Evolutionary conservation across 2,797 vertebrate species (phyloP).

Genomic region (Tragopan temminckii): DNA sequence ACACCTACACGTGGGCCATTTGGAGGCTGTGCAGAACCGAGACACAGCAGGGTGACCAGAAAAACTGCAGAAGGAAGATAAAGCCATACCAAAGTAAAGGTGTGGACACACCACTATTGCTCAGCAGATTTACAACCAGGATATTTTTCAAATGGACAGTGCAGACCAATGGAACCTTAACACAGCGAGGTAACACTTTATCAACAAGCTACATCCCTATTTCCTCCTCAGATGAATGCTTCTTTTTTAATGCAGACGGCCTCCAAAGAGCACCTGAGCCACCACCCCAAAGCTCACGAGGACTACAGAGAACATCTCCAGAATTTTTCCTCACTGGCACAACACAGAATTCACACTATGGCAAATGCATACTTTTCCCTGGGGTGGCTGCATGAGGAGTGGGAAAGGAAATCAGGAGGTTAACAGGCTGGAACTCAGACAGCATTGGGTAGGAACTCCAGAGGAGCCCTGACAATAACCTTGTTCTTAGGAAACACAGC

Average conservation of each 20-base stretch:
- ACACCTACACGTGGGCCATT: neutral
- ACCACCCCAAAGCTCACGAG: neutral
- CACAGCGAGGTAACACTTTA: fast-evolving
- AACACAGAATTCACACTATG: neutral
- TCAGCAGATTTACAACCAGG: neutral
- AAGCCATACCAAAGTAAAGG: neutral
- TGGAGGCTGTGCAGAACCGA: neutral
- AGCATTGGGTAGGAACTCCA: neutral
- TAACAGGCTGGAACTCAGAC: slow-evolving; percentile 48
- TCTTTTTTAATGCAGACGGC: neutral
- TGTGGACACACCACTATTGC: neutral
- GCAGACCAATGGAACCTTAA: neutral
- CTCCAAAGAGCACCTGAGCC: neutral
- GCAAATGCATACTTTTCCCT: neutral
- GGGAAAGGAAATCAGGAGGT: slow-evolving; percentile 51
- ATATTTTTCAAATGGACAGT: neutral
- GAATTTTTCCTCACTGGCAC: neutral
- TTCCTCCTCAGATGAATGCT: neutral
- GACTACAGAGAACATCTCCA: neutral
- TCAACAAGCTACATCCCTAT: neutral
- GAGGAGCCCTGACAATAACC: slow-evolving; percentile 26
- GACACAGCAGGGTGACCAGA: neutral
- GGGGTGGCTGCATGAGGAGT: neutral
- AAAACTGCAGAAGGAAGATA: neutral
- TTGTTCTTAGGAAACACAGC: neutral